phyloP scores from a whole-genome alignment of 2,888 invertebrate species.

The Aspidapion aeneum region DNA sequence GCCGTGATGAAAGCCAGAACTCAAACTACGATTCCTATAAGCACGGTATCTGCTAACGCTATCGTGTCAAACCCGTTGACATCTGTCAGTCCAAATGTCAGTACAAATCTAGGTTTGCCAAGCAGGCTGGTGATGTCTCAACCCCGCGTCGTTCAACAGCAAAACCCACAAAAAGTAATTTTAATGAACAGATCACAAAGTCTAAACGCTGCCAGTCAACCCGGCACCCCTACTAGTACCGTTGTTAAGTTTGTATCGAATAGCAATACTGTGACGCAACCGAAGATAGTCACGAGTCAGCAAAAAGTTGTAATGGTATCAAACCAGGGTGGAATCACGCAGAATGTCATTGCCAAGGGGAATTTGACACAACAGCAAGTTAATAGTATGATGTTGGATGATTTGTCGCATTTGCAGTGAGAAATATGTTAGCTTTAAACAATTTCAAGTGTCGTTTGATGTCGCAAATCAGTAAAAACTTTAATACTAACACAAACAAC shows the following conservation, averaged over 20 bases:
- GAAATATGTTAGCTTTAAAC: conserved; percentile 74
- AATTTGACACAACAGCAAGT: conserved; percentile 37
- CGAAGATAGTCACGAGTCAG: conserved; percentile 41
- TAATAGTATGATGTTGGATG: conserved; percentile 56
- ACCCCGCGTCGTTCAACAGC: conserved; percentile 39
- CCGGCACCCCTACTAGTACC: conserved; percentile 32
- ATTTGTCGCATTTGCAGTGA: conserved; percentile 63
- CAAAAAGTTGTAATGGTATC: conserved; percentile 53
- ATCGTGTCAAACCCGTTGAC: conserved; percentile 29
- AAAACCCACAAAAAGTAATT: conserved; percentile 50
- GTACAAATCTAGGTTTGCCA: conserved; percentile 10
- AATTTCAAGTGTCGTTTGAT: conserved; percentile 94
- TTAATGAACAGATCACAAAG: conserved; percentile 51
- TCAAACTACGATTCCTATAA: conserved; percentile 53
- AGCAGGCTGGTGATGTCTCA: conserved; percentile 52
- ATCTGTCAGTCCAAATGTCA: conserved; percentile 21
- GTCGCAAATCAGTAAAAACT: conserved; percentile 93
- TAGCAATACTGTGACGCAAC: conserved; percentile 33
- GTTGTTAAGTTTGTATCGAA: conserved; percentile 48
- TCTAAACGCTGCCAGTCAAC: conserved; percentile 11
- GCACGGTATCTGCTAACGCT: conserved; percentile 44
- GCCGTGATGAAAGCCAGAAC: conserved; percentile 78
- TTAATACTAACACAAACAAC: conserved; percentile 94
- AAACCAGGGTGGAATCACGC: conserved; percentile 36
- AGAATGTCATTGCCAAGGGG: conserved; percentile 56